Evolutionary conservation across 1,140 invertebrate species (phyloP).

Genomic region (Tetramorium parvispinum): DNA sequence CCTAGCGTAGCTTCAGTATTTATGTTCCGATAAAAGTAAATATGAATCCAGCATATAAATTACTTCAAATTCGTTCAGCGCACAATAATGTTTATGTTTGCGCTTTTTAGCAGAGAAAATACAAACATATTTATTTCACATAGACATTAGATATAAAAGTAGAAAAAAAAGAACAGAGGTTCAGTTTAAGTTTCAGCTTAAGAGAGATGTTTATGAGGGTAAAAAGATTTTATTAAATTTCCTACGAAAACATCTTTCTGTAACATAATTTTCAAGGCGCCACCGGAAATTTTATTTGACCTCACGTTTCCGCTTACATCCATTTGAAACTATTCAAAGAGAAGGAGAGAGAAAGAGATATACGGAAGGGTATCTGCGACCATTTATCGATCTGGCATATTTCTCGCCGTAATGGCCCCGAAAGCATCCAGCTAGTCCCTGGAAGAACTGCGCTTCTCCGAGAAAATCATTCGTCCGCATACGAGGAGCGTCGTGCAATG

Average conservation of each 20-base stretch:
- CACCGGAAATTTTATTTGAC: constrained; percentile 37
- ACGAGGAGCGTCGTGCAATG: constrained; percentile 3
- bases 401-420: constrained; percentile 46
- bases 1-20: constrained; percentile 32
- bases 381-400: constrained; percentile 53
- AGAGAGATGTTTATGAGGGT: not conserved
- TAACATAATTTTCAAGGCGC: constrained; percentile 9
- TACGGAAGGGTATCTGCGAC: constrained; percentile 43
- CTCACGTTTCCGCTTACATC: constrained; percentile 19
- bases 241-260: not conserved
- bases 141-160: not conserved
- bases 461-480: constrained; percentile 23
- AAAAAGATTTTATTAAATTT: constrained; percentile 34
- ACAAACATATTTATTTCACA: constrained; percentile 12
- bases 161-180: not conserved
- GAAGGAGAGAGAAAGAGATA: constrained; percentile 8
- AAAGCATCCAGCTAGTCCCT: not conserved
- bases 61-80: not conserved
- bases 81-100: constrained; percentile 19
- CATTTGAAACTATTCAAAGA: not conserved
- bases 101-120: not conserved
- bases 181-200: constrained; percentile 7
- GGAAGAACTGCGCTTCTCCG: constrained; percentile 19
- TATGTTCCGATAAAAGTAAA: constrained; percentile 47
- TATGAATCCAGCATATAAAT: constrained; percentile 28